Base-by-base conservation (phyloP, 1,140 invertebrate genomes). In the Ips nitidus region DNA sequence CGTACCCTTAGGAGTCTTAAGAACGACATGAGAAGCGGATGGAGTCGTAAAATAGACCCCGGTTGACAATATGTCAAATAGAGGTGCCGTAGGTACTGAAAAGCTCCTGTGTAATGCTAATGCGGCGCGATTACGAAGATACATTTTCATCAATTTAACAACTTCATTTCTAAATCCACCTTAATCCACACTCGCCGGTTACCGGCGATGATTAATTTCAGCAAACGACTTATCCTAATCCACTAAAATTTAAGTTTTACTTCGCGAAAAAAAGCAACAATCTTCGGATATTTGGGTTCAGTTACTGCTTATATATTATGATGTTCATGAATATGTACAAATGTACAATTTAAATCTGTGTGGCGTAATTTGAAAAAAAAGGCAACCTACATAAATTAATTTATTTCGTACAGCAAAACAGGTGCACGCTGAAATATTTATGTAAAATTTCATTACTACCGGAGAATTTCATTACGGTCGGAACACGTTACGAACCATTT, bases 111-210 rank as follows among this genome's bases (percentile, higher is more conserved):
- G 55, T 63, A 70, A 69, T 62, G 58, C 55, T 63, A 70, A 70
- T 70, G 68, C 52, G 64, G 42, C 52, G 36, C 61, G 50, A 70
- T 70, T 64, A 60, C 41, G 40, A 63, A 64, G 68, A 64, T 70
- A 70, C 68, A 70, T 64, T 70, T 70, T 70, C 68, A 70, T 70
- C 60, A 70, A 70, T 70, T 70, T 70, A 70, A 65, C 69, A 70
- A 70, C 60, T 66, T 60, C 61, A 64, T 66, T 70, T 59, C 69
- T 47, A 70, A 70, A 70, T 66, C 62, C 69, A 58, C 42, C 39
- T 38, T 70, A 70, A 70, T 70, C 69, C 60, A 59, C 55, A 64
- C 61, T 70, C 56, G 61, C 40, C 69, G 43, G 43, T 36, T 52
- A 66, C 69, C 55, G 45, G 7, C 61, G 58, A 61, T 70, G 69